Percentiles rank a stretch among this genome's conserved stretches.
These are phyloP conservation scores for Riptortus pedestris DNA, from an alignment of 1,140 invertebrate genomes.

Conservation along the genomic window DNA sequence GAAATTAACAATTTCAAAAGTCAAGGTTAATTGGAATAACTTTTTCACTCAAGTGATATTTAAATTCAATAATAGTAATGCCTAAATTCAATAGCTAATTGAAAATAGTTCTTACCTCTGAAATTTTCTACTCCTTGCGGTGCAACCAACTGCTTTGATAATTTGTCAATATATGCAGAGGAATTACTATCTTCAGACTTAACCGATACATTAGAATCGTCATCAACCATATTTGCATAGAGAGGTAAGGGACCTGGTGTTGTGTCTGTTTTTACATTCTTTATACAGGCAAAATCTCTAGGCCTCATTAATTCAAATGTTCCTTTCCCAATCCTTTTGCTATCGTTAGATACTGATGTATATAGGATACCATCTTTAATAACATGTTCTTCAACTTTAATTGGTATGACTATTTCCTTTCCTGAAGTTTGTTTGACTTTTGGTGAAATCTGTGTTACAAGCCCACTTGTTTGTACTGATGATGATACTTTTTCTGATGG, in stretches of 20 bases:
- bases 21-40: too few relatives aligned
- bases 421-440: conserved; percentile 21
- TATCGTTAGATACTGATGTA: conserved; percentile 32
- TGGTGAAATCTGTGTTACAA: conserved; percentile 33
- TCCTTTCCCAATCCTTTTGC: conserved; percentile 33
- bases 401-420: conserved; percentile 29
- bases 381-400: conserved; percentile 31
- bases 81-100: too few relatives aligned
- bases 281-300: conserved; percentile 42
- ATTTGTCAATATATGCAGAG: background rate
- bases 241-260: conserved; percentile 13
- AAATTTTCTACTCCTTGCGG: conserved; percentile 36
- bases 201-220: background rate
- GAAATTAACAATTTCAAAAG: too few relatives aligned
- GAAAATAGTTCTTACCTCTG: conserved; percentile 33
- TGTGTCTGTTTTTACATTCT: conserved; percentile 38
- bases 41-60: too few relatives aligned
- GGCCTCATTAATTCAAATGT: conserved; percentile 42
- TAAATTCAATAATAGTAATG: too few relatives aligned
- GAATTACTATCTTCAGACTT: background rate
- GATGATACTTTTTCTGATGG: conserved; percentile 41
- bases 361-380: conserved; percentile 35
- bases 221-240: conserved; percentile 38
- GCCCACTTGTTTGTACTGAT: conserved; percentile 41
- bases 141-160: conserved; percentile 34